Evolutionary conservation across 2,888 invertebrate genomes (phyloP).

Genomic region (Lapara coniferarum): DNA sequence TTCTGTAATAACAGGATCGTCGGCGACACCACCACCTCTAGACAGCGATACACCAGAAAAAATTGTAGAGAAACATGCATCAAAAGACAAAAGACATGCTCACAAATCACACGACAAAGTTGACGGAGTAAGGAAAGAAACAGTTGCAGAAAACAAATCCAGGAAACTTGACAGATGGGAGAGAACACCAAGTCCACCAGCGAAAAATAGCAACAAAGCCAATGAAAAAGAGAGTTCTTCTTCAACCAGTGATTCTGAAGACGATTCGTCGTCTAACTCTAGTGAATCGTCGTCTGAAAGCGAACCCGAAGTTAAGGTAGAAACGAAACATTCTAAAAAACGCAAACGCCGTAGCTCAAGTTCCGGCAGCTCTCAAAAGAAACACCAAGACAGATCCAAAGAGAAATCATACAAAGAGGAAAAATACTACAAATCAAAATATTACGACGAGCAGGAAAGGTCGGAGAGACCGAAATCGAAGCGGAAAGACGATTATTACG

Average conservation of each 20-base stretch:
- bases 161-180: constrained; percentile 62
- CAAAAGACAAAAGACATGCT: constrained; percentile 66
- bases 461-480: constrained; percentile 56
- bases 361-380: constrained; percentile 61
- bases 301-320: constrained; percentile 53
- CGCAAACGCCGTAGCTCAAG: constrained; percentile 67
- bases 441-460: constrained; percentile 60
- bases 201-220: constrained; percentile 46
- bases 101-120: constrained; percentile 63
- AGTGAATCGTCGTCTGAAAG: constrained; percentile 60
- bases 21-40: constrained; percentile 67
- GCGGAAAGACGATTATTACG: constrained; percentile 61
- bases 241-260: constrained; percentile 71
- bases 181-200: constrained; percentile 63
- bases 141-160: constrained; percentile 63
- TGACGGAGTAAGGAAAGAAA: constrained; percentile 62
- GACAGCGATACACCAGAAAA: constrained; percentile 72
- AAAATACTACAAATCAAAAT: constrained; percentile 58
- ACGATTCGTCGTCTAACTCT: constrained; percentile 61
- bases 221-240: constrained; percentile 70
- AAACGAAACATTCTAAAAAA: constrained; percentile 58
- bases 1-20: constrained; percentile 55
- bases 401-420: constrained; percentile 58
- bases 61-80: constrained; percentile 56
- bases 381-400: constrained; percentile 59